Conservation (phyloP, 2,888 invertebrate genomes). For the Ennomos fuscantarius region DNA sequence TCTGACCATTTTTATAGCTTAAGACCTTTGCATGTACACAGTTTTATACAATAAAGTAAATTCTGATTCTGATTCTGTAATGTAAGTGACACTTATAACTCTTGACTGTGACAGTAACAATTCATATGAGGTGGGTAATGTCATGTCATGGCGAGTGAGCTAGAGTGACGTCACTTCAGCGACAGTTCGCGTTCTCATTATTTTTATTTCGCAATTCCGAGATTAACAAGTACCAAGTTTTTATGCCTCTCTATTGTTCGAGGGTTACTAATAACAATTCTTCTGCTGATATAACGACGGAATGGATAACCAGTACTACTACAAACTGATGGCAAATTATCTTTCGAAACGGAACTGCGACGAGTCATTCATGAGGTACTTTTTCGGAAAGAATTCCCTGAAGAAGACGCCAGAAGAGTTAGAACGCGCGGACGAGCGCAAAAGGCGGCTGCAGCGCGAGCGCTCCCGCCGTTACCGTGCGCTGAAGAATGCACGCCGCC, state of each 20-base stretch:
- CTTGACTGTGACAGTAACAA: conserved; percentile 28
- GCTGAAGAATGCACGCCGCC: conserved; percentile 75
- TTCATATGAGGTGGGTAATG: no score
- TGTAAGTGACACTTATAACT: background rate
- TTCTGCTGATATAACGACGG: conserved; percentile 27
- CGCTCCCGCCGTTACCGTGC: conserved; percentile 77
- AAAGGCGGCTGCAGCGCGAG: conserved; percentile 75
- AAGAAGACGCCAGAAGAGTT: conserved; percentile 78
- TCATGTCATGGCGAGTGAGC: conserved; percentile 18
- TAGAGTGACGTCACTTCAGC: conserved; percentile 73
- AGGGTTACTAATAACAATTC: conserved; percentile 11
- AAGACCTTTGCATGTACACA: no score
- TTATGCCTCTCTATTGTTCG: conserved; percentile 42
- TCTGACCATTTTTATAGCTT: no score
- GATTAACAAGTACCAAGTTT: conserved; percentile 50
- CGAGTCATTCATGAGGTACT: conserved; percentile 81
- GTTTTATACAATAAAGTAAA: no score
- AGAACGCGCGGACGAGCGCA: conserved; percentile 77
- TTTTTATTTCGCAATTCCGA: conserved; percentile 80
- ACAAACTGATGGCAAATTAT: conserved; percentile 80
- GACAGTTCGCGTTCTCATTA: conserved; percentile 69
- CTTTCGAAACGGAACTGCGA: conserved; percentile 80
- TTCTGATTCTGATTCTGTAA: no score
- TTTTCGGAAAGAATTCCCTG: conserved; percentile 76
- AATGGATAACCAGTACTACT: conserved; percentile 82